Evolutionary conservation across 1,140 invertebrate species (phyloP).

Genomic region (Drosophila lowei): DNA sequence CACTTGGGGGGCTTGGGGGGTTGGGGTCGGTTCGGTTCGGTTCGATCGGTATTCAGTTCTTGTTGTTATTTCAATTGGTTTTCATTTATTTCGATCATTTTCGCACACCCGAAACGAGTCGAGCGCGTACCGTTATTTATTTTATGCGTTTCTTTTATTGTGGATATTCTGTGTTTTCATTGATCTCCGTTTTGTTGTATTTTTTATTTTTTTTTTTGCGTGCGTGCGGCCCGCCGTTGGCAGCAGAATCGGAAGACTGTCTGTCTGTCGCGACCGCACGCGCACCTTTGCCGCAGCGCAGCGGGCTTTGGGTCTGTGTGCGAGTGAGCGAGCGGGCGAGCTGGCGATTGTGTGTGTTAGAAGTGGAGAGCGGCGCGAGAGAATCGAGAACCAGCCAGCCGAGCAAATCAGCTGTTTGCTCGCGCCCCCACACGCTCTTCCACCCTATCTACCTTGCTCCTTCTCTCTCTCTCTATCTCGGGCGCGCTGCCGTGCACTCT

Average conservation of each 20-base stretch:
- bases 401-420: conserved; percentile 66
- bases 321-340: conserved; percentile 10
- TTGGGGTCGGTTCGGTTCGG: conserved; percentile 18
- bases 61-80: conserved; percentile 21
- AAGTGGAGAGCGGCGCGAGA: conserved; percentile 33
- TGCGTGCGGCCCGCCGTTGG: conserved; percentile 68
- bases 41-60: conserved; percentile 7
- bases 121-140: conserved; percentile 55
- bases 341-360: conserved; percentile 43
- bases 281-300: conserved; percentile 75
- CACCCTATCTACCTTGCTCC: neutral
- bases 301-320: conserved; percentile 54
- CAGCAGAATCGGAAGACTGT: conserved; percentile 78
- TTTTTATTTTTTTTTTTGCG: conserved; percentile 46
- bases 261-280: conserved; percentile 64
- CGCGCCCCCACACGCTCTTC: conserved; percentile 12
- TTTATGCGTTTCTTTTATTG: conserved; percentile 13
- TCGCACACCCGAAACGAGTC: conserved; percentile 23
- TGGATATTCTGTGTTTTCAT: conserved; percentile 30
- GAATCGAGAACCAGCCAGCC: conserved; percentile 12
- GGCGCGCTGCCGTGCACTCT: conserved; percentile 50
- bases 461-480: conserved; percentile 5
- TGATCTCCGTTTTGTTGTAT: conserved; percentile 23
- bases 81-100: conserved; percentile 42
- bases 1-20: neutral